Percentiles rank a stretch among this genome's conserved stretches.
Evolutionary conservation across 2,113 vertebrate species (phyloP).

Genomic region (Bufo gargarizans): DNA sequence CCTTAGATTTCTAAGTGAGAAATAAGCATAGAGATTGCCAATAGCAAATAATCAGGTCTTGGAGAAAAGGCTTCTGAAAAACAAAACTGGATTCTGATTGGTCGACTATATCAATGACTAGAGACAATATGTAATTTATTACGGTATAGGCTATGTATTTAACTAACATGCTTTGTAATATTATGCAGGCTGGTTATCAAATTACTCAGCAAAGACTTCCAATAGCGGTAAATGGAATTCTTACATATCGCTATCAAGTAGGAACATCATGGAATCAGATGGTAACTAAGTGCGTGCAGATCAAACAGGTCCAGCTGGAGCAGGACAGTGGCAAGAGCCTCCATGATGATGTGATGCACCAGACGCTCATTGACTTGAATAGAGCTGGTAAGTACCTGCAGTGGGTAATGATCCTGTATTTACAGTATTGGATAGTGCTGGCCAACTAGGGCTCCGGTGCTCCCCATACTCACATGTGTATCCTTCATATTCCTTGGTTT

Average conservation of each 20-base stretch:
- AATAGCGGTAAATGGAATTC: conserved; percentile 83
- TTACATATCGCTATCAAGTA: conserved; percentile 77
- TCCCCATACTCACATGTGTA: too few relatives aligned
- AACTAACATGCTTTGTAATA: conserved; percentile 19
- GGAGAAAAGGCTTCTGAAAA: too few relatives aligned
- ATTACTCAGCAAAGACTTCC: conserved; percentile 95
- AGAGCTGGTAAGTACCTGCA: conserved; percentile 83
- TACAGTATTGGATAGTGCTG: too few relatives aligned
- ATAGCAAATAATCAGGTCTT: too few relatives aligned
- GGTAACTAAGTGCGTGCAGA: conserved; percentile 77
- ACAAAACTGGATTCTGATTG: neutral
- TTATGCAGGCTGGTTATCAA: conserved; percentile 91
- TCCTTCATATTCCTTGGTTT: too few relatives aligned
- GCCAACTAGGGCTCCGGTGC: neutral
- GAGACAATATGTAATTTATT: neutral
- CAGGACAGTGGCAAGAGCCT: conserved; percentile 98
- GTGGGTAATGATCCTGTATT: neutral
- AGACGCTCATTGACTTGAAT: conserved; percentile 93
- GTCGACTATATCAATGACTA: neutral
- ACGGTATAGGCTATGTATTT: neutral
- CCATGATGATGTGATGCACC: conserved; percentile 81
- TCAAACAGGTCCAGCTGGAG: conserved; percentile 96
- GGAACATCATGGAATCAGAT: conserved; percentile 75
- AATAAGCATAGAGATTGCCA: too few relatives aligned
- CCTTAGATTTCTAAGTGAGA: too few relatives aligned